These are phyloP conservation scores for Chiroxiphia lanceolata DNA, from an alignment of 2,797 vertebrate genomes.

Conservation along the genomic window DNA sequence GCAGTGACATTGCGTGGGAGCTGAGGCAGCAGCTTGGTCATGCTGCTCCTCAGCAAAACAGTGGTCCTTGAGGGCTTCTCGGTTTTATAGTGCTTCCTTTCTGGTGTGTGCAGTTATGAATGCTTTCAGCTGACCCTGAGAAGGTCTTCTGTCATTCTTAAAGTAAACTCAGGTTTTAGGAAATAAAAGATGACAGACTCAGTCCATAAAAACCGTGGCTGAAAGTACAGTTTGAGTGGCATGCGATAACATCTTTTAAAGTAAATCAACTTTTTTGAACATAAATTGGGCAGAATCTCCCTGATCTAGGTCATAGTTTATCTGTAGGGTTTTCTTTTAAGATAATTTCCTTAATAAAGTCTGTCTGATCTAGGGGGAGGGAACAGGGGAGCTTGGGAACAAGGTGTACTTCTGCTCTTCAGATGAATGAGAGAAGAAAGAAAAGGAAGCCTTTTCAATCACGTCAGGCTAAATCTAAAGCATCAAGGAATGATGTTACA, in stretches of 20 bases:
- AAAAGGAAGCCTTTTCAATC: slow-evolving; percentile 24
- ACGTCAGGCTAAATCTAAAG: slow-evolving; percentile 35
- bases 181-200: background rate
- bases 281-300: background rate
- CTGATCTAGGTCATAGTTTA: slow-evolving; percentile 24
- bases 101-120: background rate
- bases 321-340: slow-evolving; percentile 45
- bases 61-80: background rate
- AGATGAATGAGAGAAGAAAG: background rate
- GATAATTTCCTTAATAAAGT: slow-evolving; percentile 30
- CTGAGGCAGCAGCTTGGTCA: background rate
- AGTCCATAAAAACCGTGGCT: background rate
- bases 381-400: background rate
- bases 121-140: background rate
- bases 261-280: background rate
- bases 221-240: slow-evolving; percentile 10
- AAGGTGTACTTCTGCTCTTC: background rate
- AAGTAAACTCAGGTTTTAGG: background rate
- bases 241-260: background rate
- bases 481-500: slow-evolving; percentile 30
- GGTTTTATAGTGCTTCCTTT: background rate
- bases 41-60: background rate
- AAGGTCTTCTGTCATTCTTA: background rate
- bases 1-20: fast-evolving
- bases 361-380: background rate